Conservation (phyloP, 2,888 invertebrate species). For the Trisateles emortualis region DNA sequence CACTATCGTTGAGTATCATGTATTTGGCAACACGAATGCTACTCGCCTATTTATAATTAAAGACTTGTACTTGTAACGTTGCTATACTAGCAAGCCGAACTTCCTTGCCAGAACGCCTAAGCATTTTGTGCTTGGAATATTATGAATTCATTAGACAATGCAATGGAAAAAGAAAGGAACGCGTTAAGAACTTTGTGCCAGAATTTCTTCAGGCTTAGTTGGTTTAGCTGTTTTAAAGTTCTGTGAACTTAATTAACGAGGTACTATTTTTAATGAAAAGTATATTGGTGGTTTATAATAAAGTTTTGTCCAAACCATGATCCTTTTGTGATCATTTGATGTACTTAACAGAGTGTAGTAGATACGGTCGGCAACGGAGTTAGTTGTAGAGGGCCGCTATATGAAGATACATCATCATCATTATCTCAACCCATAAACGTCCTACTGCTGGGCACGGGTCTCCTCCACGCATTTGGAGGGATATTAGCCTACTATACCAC, state of each 20-base stretch:
- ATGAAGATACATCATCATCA: too few species aligned
- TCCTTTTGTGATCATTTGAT: too few species aligned
- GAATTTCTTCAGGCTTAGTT: background rate
- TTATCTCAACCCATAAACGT: too few species aligned
- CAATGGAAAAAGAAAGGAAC: conserved; percentile 38
- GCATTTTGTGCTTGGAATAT: conserved; percentile 68
- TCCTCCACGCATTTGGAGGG: too few species aligned
- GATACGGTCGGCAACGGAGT: too few species aligned
- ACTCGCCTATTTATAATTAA: conserved; percentile 71
- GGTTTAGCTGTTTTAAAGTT: conserved; percentile 6
- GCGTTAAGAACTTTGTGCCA: conserved; percentile 46
- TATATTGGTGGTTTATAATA: background rate
- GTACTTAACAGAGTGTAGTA: too few species aligned
- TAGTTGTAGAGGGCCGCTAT: too few species aligned
- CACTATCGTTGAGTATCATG: conserved; percentile 14
- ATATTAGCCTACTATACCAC: too few species aligned
- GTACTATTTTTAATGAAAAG: background rate
- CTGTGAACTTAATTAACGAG: background rate
- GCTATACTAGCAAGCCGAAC: conserved; percentile 31
- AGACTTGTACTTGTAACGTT: conserved; percentile 59
- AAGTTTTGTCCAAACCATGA: too few species aligned
- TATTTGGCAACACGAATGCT: conserved; percentile 46
- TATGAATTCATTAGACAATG: conserved; percentile 64
- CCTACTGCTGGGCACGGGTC: too few species aligned
- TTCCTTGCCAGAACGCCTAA: conserved; percentile 64